phyloP scores from a whole-genome alignment of 2,888 invertebrate species.

The Ornithoptera priamus region DNA sequence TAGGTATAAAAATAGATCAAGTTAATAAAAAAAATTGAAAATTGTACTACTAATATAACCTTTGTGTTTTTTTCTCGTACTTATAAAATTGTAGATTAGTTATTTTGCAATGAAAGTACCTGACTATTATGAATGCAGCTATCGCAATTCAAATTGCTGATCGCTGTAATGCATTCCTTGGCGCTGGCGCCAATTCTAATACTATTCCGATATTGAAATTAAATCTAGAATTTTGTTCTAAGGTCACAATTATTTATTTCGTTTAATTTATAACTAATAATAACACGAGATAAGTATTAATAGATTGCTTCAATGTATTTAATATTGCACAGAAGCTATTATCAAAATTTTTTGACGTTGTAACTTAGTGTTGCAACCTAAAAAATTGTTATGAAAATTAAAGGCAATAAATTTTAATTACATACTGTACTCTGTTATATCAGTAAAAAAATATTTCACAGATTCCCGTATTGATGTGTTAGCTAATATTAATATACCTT shows the following conservation, averaged over 20 bases:
- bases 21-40: no score
- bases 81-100: background rate
- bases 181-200: slow-evolving; percentile 30
- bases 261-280: slow-evolving; percentile 2
- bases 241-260: slow-evolving; percentile 19
- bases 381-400: no score
- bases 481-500: background rate
- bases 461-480: background rate
- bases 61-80: no score
- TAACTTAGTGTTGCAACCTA: no score
- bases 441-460: background rate
- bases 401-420: no score
- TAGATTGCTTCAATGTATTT: no score
- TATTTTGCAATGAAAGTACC: slow-evolving; percentile 8
- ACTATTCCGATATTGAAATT: slow-evolving; percentile 21
- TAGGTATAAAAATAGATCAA: no score
- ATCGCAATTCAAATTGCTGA: slow-evolving; percentile 32
- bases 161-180: slow-evolving; percentile 31
- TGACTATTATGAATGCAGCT: slow-evolving; percentile 20
- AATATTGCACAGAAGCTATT: no score
- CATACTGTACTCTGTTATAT: background rate
- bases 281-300: background rate
- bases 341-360: no score
- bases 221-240: slow-evolving; percentile 17
- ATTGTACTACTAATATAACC: no score